Base-by-base conservation (phyloP, 2,888 invertebrate genomes). In the Synanthedon myopaeformis region DNA sequence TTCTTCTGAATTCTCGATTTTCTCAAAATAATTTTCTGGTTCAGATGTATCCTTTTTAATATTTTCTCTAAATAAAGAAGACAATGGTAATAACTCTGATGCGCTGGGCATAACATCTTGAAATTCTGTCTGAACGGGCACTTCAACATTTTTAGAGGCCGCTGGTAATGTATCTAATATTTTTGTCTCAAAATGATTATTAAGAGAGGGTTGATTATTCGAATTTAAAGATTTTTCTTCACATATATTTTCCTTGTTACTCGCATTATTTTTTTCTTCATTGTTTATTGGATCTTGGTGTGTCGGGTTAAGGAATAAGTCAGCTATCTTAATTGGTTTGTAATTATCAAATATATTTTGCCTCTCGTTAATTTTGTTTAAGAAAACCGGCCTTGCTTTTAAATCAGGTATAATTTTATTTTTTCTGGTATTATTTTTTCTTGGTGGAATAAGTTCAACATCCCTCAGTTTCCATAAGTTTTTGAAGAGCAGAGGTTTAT, bases 401-500 rank as follows among this genome's bases (percentile, higher is more conserved):
- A 49, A 23, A 49, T 49, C 17, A 14, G 49, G 49, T 14, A 45
- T 45, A 19, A 10, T 49, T 45, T 14, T 45, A 45, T 45, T 45
- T 45, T 45, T 45, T 45, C n/a, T 14, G 49, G 17, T 14, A 49
- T 49, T 17, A 17, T 17, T 48, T 52, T 17, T 60, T 55, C 61
- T 56, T 19, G 56, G 56, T 19, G 65, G 57, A 51, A 74, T 42
- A 12, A 74, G 19, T 57, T 72, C 68, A 6, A 77, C 74, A 42
- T 80, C 79, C 60, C 64, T 74, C 50, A 80, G 60, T 51, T 79
- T 79, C 3, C 74, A 56, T 45, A 76, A 59, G 53, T 72, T 70
- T 58, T 67, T 70, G 12, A 76, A 51, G 45, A 57, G 56, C 4
- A 63, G 49, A 4, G 70, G 67, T 41, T 41, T 59, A 50, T 52